These are phyloP conservation scores for Gambelia wislizenii DNA, from an alignment of 2,797 vertebrate species.

Conservation along the genomic window DNA sequence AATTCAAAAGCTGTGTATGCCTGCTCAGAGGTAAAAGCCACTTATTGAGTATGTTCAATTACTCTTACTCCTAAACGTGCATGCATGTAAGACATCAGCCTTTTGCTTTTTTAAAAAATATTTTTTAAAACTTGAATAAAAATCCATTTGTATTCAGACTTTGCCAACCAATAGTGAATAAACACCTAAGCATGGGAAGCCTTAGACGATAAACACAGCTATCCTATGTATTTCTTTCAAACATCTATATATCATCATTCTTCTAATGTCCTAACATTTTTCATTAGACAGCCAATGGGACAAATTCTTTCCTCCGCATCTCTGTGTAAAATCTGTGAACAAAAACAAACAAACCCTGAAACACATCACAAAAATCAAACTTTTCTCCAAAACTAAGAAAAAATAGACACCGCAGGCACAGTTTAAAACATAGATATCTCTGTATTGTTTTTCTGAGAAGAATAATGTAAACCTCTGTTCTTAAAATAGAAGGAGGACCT, in stretches of 20 bases:
- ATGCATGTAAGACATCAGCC: not conserved
- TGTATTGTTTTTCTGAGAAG: not conserved
- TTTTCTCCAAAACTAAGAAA: not conserved
- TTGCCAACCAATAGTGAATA: not conserved
- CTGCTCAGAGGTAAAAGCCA: not conserved
- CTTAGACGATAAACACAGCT: not conserved
- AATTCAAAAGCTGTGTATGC: not conserved
- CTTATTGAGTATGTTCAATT: not conserved
- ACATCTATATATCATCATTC: not conserved
- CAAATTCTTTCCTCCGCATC: too few relatives aligned
- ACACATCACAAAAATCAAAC: not conserved
- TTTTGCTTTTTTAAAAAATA: not conserved
- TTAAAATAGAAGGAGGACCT: not conserved
- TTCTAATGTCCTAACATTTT: not conserved
- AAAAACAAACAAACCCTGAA: not conserved
- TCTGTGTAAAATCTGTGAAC: not conserved
- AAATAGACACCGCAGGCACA: not conserved
- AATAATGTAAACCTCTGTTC: not conserved
- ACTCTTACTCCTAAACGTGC: not conserved
- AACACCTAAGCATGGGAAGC: not conserved
- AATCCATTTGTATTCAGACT: not conserved
- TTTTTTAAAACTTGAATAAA: not conserved
- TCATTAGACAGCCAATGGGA: not conserved
- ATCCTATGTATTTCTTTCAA: not conserved
- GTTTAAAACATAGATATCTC: not conserved